Evolutionary conservation across 2,888 invertebrate genomes (phyloP).

Genomic region (Nemotelus pantherinus): DNA sequence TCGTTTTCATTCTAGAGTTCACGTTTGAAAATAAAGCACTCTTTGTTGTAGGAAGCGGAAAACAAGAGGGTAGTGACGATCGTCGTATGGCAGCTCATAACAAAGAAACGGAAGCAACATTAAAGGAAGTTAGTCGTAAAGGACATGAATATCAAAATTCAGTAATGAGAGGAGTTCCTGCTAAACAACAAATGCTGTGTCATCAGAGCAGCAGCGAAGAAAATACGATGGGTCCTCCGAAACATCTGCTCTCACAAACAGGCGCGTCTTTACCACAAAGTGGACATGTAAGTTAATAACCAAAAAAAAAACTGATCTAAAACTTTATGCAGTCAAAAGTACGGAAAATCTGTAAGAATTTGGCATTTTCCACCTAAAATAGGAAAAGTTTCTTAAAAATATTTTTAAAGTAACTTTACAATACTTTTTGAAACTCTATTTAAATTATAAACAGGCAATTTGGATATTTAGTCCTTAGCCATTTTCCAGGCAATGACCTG

Average conservation of each 20-base stretch:
- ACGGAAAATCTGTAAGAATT: neutral
- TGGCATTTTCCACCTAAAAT: neutral
- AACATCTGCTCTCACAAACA: conserved; percentile 4
- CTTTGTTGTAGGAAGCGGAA: conserved; percentile 40
- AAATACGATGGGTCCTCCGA: conserved; percentile 40
- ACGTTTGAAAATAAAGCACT: conserved; percentile 1
- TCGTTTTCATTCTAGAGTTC: conserved; percentile 15
- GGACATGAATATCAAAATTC: conserved; percentile 63
- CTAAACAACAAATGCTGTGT: conserved; percentile 52
- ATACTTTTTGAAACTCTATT: neutral
- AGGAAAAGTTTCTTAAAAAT: too few species aligned
- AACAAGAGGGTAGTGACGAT: conserved; percentile 54
- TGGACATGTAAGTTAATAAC: conserved; percentile 14
- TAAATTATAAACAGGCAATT: neutral
- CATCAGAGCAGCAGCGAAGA: conserved; percentile 22
- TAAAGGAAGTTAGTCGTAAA: conserved; percentile 63
- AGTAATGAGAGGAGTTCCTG: conserved; percentile 55
- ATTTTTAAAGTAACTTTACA: too few species aligned
- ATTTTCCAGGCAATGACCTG: too few species aligned
- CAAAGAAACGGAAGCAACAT: conserved; percentile 61
- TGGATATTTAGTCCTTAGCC: too few species aligned
- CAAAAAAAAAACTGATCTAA: conserved; percentile 23
- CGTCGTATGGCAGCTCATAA: conserved; percentile 58
- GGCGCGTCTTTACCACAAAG: neutral
- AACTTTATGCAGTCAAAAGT: neutral